These are phyloP conservation scores for Glaucopsyche alexis DNA, from an alignment of 2,888 invertebrate species.

Conservation along the genomic window DNA sequence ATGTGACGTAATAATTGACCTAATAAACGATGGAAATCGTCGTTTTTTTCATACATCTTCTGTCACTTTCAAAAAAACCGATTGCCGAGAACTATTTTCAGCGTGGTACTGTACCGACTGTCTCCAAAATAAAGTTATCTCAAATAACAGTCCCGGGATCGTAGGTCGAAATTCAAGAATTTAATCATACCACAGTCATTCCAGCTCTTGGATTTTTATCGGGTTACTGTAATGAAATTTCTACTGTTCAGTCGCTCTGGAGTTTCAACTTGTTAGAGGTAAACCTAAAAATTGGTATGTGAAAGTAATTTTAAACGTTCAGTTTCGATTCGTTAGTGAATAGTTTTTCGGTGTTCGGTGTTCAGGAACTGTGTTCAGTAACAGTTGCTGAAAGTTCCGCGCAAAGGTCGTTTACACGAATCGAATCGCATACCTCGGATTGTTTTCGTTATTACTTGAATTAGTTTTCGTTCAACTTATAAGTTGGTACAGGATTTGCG, in stretches of 20 bases:
- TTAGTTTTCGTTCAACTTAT: conserved; percentile 9
- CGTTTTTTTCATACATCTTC: too few relatives aligned
- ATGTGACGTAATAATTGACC: too few relatives aligned
- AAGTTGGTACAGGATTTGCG: not conserved
- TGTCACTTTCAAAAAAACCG: too few relatives aligned
- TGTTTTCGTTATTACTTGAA: conserved; percentile 19
- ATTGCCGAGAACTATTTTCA: too few relatives aligned
- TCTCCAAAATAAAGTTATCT: not conserved
- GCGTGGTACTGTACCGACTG: too few relatives aligned
- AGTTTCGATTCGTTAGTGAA: conserved; percentile 35
- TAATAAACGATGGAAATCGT: too few relatives aligned
- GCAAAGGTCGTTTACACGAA: conserved; percentile 20
- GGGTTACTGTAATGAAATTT: conserved; percentile 26
- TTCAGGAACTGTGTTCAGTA: conserved; percentile 33
- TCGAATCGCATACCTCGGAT: conserved; percentile 11
- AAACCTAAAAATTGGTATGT: conserved; percentile 22
- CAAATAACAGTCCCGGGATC: not conserved
- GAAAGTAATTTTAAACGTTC: conserved; percentile 33
- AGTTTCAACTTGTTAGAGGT: conserved; percentile 20
- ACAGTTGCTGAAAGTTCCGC: conserved; percentile 21
- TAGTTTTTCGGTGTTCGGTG: conserved; percentile 35
- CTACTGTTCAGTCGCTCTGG: not conserved
- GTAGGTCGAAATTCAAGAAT: not conserved
- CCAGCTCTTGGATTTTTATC: conserved; percentile 18
- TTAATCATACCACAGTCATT: not conserved